These are phyloP conservation scores for Heliconius ethilla DNA, from an alignment of 2,888 invertebrate species.

Conservation along the genomic window DNA sequence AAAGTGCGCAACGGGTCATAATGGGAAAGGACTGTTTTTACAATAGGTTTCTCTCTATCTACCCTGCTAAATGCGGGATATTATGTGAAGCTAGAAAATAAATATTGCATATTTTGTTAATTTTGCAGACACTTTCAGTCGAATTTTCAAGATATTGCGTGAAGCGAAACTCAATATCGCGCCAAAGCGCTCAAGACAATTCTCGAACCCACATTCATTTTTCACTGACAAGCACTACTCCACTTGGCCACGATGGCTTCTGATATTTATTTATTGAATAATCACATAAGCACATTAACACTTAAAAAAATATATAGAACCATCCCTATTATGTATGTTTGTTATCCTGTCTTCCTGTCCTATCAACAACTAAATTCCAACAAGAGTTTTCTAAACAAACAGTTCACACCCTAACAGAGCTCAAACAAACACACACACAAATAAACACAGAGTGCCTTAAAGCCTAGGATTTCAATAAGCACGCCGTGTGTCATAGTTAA, in stretches of 20 bases:
- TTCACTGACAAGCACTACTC: too few species aligned
- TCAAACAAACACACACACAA: not conserved
- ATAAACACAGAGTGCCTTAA: not conserved
- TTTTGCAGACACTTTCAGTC: too few species aligned
- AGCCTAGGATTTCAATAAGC: slow-evolving; percentile 51
- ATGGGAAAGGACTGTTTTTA: not conserved
- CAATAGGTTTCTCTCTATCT: not conserved
- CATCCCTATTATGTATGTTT: too few species aligned
- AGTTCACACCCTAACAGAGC: not conserved
- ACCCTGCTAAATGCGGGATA: not conserved
- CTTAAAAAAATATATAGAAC: too few species aligned
- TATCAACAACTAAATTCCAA: not conserved
- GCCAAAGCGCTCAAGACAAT: too few species aligned
- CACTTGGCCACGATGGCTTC: too few species aligned
- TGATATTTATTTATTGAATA: too few species aligned
- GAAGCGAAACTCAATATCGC: too few species aligned
- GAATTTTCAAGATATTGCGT: too few species aligned
- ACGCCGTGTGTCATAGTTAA: slow-evolving; percentile 58
- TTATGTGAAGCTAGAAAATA: not conserved
- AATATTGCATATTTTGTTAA: not conserved
- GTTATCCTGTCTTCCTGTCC: too few species aligned
- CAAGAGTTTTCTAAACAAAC: not conserved
- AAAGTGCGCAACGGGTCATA: not conserved
- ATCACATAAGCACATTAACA: too few species aligned
- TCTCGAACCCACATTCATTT: too few species aligned